Base-by-base conservation (phyloP, 2,888 invertebrate species). In the Baccha elongata region DNA sequence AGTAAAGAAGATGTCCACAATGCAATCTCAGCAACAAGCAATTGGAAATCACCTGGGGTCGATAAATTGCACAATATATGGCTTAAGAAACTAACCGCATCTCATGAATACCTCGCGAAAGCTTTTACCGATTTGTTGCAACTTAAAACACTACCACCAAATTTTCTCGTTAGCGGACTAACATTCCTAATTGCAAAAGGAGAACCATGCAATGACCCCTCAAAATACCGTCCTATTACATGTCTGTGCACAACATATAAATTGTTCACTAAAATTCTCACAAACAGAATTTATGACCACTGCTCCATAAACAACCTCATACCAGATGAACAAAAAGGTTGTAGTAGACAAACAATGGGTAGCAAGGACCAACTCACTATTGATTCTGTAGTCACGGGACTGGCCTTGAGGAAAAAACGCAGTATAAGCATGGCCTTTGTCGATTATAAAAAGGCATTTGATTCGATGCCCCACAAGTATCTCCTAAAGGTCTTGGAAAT, bases 401-500 rank as follows among this genome's bases (percentile, higher is more conserved):
- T 48, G 2, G 48, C 48, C 3, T 7, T 48, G 7, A 48, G 2
- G 8, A 48, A 23, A 23, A 48, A 48, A 7, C 48, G 23, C 3
- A 23, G 3, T n/a, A 11, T 55, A 6, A 37, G 40, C 10, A 55
- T 55, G 55, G 40, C 40, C 7, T 55, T 40, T 40, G 4, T 55
- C 1, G 55, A 55, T 23, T 48, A 48, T 6, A 48, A 50, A 29
- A 50, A 29, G n/a, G n/a, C n/a, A n/a, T n/a, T n/a, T n/a, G n/a
- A n/a, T n/a, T n/a, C n/a, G n/a, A n/a, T n/a, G n/a, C 50, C 50
- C 10, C 50, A 50, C 15, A 29, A 15, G 0, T 50, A 58, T 26
- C 42, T 58, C 2, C 1, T 40, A 13, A 42, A 15, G 2, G 10
- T 26, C 1, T 17, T 58, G 0, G 58, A 58, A 21, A 11, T 58